Evolutionary conservation across 2,797 vertebrate species (phyloP).

Genomic region (Nyctibius grandis): DNA sequence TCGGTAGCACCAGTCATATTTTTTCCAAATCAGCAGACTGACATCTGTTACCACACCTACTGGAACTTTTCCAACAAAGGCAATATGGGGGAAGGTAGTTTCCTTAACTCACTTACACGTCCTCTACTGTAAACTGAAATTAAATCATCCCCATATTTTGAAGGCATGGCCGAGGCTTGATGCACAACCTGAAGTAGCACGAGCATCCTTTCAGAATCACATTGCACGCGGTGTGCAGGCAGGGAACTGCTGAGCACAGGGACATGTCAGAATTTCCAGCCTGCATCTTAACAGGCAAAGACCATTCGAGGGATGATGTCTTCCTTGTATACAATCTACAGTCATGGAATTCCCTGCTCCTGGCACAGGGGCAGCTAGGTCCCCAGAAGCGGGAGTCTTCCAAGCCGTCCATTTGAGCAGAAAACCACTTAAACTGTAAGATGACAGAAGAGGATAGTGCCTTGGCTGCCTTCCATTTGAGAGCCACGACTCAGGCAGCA

Average conservation of each 20-base stretch:
- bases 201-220: not conserved
- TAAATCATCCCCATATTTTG: not conserved
- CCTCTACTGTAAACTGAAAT: not conserved
- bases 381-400: not conserved
- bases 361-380: not conserved
- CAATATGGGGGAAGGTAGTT: not conserved
- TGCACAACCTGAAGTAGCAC: accelerated
- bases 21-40: not conserved
- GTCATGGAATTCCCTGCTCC: not conserved
- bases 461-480: not conserved
- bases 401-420: not conserved
- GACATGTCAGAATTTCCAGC: not conserved
- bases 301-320: not conserved
- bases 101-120: not conserved
- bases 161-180: not conserved
- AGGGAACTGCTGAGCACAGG: not conserved
- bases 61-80: not conserved
- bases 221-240: accelerated
- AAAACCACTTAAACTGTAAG: not conserved
- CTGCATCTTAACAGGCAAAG: not conserved
- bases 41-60: not conserved
- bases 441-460: accelerated
- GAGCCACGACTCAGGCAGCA: not conserved
- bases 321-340: not conserved
- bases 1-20: not conserved